A percentile compares a stretch with the other conserved stretches of the same genome.
Evolutionary conservation across 2,888 invertebrate genomes (phyloP).

Genomic region (Sipha maydis): DNA sequence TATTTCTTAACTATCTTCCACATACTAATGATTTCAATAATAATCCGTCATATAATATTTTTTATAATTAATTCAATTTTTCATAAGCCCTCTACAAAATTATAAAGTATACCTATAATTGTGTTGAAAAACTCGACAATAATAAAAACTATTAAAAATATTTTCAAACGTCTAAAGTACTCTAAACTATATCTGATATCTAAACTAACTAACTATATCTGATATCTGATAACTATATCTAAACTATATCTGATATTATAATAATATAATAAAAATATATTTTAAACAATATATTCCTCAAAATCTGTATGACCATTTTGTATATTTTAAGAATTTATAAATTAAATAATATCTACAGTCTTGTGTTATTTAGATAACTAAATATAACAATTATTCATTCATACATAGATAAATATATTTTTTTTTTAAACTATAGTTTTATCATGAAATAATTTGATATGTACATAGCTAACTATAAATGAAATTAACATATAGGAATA

Average conservation of each 20-base stretch:
- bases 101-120: background rate
- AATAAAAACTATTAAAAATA: background rate
- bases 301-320: too few relatives aligned
- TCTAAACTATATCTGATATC: too few relatives aligned
- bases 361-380: background rate
- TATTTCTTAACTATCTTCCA: too few relatives aligned
- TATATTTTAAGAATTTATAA: background rate
- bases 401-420: background rate
- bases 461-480: background rate
- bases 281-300: too few relatives aligned
- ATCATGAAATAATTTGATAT: background rate
- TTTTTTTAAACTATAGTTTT: constrained; percentile 10
- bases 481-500: background rate
- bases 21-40: background rate
- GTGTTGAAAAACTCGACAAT: background rate
- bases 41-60: background rate
- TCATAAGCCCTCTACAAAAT: background rate
- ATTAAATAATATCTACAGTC: background rate
- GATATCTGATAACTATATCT: too few relatives aligned
- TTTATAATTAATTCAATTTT: background rate
- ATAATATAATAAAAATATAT: too few relatives aligned
- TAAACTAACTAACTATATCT: too few relatives aligned
- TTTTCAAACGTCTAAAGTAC: background rate
- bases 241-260: too few relatives aligned
- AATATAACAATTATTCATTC: background rate